phyloP scores from a whole-genome alignment of 2,113 vertebrate species.

The Natator depressus region DNA sequence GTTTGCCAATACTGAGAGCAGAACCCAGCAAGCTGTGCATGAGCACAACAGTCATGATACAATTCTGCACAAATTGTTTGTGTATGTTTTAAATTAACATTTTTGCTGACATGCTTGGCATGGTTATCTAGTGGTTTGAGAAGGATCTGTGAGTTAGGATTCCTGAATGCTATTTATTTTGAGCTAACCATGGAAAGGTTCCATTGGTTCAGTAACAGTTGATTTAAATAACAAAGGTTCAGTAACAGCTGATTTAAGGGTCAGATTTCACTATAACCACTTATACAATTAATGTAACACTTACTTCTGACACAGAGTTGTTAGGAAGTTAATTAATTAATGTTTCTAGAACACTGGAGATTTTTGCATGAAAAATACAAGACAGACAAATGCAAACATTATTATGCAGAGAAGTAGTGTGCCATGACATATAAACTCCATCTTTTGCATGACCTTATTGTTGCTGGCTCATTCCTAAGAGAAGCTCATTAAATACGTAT shows the following conservation, averaged over 20 bases:
- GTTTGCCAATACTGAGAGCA: background rate
- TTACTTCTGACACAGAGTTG: accelerated
- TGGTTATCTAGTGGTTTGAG: background rate
- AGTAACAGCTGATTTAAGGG: too few relatives aligned
- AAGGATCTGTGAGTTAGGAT: background rate
- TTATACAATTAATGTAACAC: background rate
- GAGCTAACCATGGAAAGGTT: background rate
- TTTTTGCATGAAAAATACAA: background rate
- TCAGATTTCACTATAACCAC: background rate
- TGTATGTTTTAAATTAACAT: background rate
- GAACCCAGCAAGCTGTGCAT: background rate
- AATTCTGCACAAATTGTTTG: background rate
- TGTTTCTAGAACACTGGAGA: background rate
- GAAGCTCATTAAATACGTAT: background rate
- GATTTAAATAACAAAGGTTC: too few relatives aligned
- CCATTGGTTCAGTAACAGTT: background rate
- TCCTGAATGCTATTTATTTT: background rate
- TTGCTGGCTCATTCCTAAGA: background rate
- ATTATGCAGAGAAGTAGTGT: background rate
- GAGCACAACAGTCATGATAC: background rate
- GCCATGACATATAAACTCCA: background rate
- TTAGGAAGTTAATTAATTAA: background rate
- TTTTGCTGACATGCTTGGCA: background rate
- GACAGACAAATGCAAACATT: background rate
- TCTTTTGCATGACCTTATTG: background rate